Evolutionary conservation across 2,888 invertebrate species (phyloP).

Genomic region (Selenia dentaria): DNA sequence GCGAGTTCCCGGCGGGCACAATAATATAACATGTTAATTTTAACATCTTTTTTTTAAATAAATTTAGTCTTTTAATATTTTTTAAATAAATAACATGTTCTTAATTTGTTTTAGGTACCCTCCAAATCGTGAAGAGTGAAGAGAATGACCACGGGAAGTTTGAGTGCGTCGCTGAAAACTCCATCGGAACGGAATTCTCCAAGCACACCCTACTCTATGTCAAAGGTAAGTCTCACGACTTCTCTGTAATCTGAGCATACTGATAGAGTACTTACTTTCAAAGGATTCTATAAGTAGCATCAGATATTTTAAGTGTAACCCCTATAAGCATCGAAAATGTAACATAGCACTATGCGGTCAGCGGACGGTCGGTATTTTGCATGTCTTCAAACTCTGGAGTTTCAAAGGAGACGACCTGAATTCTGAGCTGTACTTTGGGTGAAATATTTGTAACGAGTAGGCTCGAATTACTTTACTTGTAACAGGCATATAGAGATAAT

Average conservation of each 20-base stretch:
- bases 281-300: neutral
- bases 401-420: neutral
- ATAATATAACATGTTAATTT: too few species aligned
- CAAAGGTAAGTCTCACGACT: conserved; percentile 87
- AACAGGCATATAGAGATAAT: too few species aligned
- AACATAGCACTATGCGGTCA: neutral
- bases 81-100: too few species aligned
- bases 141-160: conserved; percentile 97
- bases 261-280: too few species aligned
- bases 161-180: conserved; percentile 98
- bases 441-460: too few species aligned
- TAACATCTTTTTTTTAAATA: too few species aligned
- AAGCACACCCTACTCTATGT: conserved; percentile 96
- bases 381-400: neutral
- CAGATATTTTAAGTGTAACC: conserved; percentile 1
- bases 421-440: neutral
- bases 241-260: neutral
- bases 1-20: too few species aligned
- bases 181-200: conserved; percentile 96
- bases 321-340: neutral
- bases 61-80: too few species aligned
- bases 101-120: conserved; percentile 87
- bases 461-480: too few species aligned
- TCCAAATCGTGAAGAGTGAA: conserved; percentile 95
- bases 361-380: neutral